Percentiles rank a stretch among this genome's conserved stretches.
Evolutionary conservation across 2,797 vertebrate genomes (phyloP).

Genomic region (Pangasius krempfi): DNA sequence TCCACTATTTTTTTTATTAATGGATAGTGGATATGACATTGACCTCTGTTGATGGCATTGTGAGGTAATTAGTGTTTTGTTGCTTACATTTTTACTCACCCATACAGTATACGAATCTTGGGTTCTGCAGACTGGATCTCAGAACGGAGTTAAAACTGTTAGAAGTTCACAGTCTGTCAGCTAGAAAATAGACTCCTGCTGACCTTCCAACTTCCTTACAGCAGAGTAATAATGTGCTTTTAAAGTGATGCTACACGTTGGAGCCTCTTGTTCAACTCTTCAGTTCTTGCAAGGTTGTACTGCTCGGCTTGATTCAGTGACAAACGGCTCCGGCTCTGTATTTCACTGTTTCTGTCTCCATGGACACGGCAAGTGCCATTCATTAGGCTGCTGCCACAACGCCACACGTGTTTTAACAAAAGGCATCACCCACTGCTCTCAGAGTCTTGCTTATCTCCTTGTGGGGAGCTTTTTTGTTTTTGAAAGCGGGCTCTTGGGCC

Average conservation of each 20-base stretch:
- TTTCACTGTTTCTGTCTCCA: conserved; percentile 29
- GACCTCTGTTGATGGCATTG: not conserved
- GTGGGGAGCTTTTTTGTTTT: conserved; percentile 21
- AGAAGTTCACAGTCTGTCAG: not conserved
- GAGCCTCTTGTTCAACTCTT: conserved; percentile 11
- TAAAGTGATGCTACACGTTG: not conserved
- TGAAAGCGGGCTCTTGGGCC: conserved; percentile 19
- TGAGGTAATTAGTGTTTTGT: not conserved
- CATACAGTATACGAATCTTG: too few relatives aligned
- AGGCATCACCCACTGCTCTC: conserved; percentile 39
- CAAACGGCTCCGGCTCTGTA: not conserved
- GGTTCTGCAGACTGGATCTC: not conserved
- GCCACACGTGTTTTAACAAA: conserved; percentile 36
- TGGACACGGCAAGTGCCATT: conserved; percentile 35
- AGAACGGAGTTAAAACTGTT: not conserved
- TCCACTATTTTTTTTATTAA: too few relatives aligned
- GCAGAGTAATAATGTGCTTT: conserved; percentile 8
- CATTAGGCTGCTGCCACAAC: conserved; percentile 34
- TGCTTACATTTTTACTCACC: not conserved
- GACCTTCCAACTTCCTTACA: conserved; percentile 18
- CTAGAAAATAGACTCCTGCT: conserved; percentile 19
- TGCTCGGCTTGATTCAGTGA: not conserved
- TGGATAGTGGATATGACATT: conserved; percentile 1
- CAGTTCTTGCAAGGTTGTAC: conserved; percentile 4
- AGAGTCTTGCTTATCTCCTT: conserved; percentile 34